These are phyloP conservation scores for Nerophis ophidion DNA, from an alignment of 2,113 vertebrate genomes.

Conservation along the genomic window DNA sequence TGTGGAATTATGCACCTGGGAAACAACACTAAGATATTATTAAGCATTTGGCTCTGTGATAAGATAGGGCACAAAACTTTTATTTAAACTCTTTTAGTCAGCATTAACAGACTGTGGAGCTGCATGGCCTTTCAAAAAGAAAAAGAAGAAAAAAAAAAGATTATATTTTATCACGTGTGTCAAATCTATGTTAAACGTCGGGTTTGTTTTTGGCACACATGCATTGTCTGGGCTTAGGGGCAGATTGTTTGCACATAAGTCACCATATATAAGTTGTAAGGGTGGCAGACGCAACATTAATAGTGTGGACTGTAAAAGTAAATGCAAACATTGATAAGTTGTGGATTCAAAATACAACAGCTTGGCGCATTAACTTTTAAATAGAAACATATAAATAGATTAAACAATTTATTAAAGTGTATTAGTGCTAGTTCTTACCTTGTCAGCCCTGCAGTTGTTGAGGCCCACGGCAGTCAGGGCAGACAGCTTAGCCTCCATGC, in stretches of 20 bases:
- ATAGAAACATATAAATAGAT: not conserved
- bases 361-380: not conserved
- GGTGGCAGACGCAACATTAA: not conserved
- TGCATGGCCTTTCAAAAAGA: not conserved
- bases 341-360: not conserved
- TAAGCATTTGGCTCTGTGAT: not conserved
- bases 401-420: not conserved
- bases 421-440: constrained; percentile 72
- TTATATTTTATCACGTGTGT: constrained; percentile 6
- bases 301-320: not conserved
- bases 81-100: not conserved
- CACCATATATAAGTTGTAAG: constrained; percentile 1
- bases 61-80: constrained; percentile 3
- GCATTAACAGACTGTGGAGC: not conserved
- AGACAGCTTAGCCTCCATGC: constrained; percentile 88
- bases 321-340: not conserved
- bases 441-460: constrained; percentile 93
- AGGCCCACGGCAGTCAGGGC: constrained; percentile 86
- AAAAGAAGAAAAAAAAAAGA: not conserved
- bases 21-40: not conserved
- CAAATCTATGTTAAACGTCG: constrained; percentile 7
- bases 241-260: not conserved
- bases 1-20: not conserved
- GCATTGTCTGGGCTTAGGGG: constrained; percentile 3
- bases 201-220: constrained; percentile 1